Percentiles rank a stretch among this genome's conserved stretches.
Evolutionary conservation across 2,888 invertebrate genomes (phyloP).

Genomic region (Tiliacea aurago): DNA sequence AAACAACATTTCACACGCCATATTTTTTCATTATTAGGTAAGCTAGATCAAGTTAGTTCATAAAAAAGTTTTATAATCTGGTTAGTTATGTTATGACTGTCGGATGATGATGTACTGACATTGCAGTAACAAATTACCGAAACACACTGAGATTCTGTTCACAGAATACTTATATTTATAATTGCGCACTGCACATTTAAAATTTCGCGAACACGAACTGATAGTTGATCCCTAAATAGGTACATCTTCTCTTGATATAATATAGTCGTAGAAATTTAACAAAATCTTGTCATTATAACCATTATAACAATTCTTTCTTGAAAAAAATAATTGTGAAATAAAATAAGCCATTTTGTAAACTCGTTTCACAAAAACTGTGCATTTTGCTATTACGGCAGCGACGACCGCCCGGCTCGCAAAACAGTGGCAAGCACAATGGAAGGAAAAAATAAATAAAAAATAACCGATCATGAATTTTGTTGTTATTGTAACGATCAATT

Average conservation of each 20-base stretch:
- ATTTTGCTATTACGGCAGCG: slow-evolving; percentile 20
- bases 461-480: background rate
- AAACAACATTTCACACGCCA: slow-evolving; percentile 23
- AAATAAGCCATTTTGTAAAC: slow-evolving; percentile 21
- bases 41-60: background rate
- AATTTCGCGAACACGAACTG: background rate
- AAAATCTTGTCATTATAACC: slow-evolving; percentile 22
- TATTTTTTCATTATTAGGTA: slow-evolving; percentile 13
- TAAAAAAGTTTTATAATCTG: slow-evolving; percentile 23
- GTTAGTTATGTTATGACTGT: slow-evolving; percentile 32
- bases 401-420: slow-evolving; percentile 14
- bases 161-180: too few relatives aligned
- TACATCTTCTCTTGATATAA: background rate
- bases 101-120: background rate
- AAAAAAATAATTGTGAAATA: slow-evolving; percentile 38
- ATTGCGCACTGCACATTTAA: background rate
- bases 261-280: too few relatives aligned
- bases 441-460: slow-evolving; percentile 11
- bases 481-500: slow-evolving; percentile 1
- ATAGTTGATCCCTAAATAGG: background rate
- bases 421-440: slow-evolving; percentile 10
- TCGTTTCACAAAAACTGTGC: slow-evolving; percentile 23
- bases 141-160: slow-evolving; percentile 7
- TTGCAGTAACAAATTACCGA: slow-evolving; percentile 26
- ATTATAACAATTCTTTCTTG: slow-evolving; percentile 31